Percentiles rank a stretch among this genome's conserved stretches.
Evolutionary conservation across 2,113 vertebrate genomes (phyloP).

Genomic region (Ariopsis seemanni): DNA sequence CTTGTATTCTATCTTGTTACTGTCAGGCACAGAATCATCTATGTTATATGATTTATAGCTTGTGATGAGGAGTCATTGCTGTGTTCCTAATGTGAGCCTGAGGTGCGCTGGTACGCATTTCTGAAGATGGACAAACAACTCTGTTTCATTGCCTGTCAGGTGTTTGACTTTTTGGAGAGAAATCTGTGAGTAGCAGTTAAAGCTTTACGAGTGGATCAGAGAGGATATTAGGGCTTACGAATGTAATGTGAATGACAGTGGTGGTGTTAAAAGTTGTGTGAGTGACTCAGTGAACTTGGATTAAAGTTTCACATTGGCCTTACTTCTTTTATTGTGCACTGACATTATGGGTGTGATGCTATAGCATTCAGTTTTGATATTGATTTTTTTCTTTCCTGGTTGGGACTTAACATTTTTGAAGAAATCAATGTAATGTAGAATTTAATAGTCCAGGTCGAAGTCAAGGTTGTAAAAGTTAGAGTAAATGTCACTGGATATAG

Average conservation of each 20-base stretch:
- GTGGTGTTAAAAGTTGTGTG: background rate
- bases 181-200: background rate
- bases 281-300: background rate
- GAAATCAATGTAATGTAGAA: background rate
- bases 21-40: conserved; percentile 22
- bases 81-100: conserved; percentile 1
- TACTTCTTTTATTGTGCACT: background rate
- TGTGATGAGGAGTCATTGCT: background rate
- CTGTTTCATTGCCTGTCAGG: background rate
- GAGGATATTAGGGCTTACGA: background rate
- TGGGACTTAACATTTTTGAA: background rate
- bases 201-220: conserved; percentile 12
- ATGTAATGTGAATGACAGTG: background rate
- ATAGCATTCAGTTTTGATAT: no score
- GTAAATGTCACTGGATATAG: background rate
- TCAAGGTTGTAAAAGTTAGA: background rate
- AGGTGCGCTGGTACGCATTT: background rate
- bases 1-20: conserved; percentile 24
- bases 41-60: conserved; percentile 25
- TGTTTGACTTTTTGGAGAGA: conserved; percentile 1
- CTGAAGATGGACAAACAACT: conserved; percentile 3
- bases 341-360: background rate
- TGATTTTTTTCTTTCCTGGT: no score
- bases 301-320: background rate
- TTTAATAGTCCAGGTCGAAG: background rate